phyloP scores from a whole-genome alignment of 2,113 vertebrate genomes.

The Ranitomeya variabilis region DNA sequence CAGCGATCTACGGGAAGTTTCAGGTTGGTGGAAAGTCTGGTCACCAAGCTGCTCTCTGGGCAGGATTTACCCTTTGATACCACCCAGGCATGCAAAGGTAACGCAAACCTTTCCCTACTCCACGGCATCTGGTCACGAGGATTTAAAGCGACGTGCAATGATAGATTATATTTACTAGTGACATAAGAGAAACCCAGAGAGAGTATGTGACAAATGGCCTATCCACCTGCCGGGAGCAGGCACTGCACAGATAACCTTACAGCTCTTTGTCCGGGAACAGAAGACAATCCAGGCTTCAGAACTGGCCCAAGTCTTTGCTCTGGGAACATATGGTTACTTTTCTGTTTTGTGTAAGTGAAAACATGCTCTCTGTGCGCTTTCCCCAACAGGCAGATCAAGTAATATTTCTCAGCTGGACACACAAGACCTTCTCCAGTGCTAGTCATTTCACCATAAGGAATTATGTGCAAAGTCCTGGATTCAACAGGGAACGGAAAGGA shows the following conservation, averaged over 20 bases:
- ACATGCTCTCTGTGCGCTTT: slow-evolving; percentile 22
- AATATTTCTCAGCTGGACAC: slow-evolving; percentile 24
- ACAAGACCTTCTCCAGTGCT: slow-evolving; percentile 4
- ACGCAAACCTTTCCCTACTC: slow-evolving; percentile 1
- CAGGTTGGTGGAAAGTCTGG: neutral
- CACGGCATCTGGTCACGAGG: slow-evolving; percentile 7
- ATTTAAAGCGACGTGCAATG: neutral
- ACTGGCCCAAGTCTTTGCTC: slow-evolving; percentile 8
- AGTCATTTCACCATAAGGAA: neutral
- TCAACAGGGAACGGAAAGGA: neutral
- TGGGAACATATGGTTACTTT: slow-evolving; percentile 43
- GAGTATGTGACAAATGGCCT: slow-evolving; percentile 29
- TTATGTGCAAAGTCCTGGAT: neutral
- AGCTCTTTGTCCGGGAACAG: slow-evolving; percentile 17
- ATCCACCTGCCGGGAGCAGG: slow-evolving; percentile 25
- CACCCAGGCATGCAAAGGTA: neutral
- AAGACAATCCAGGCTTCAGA: neutral
- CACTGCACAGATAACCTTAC: slow-evolving; percentile 19
- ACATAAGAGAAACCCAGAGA: slow-evolving; percentile 44
- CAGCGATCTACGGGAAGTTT: neutral
- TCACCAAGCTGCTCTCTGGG: neutral
- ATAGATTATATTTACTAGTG: slow-evolving; percentile 30
- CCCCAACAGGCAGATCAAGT: slow-evolving; percentile 42
- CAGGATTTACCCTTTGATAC: neutral
- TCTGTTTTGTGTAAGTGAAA: slow-evolving; percentile 47